Base-by-base conservation (phyloP, 1,140 invertebrate species). In the Phymastichus coffea region DNA sequence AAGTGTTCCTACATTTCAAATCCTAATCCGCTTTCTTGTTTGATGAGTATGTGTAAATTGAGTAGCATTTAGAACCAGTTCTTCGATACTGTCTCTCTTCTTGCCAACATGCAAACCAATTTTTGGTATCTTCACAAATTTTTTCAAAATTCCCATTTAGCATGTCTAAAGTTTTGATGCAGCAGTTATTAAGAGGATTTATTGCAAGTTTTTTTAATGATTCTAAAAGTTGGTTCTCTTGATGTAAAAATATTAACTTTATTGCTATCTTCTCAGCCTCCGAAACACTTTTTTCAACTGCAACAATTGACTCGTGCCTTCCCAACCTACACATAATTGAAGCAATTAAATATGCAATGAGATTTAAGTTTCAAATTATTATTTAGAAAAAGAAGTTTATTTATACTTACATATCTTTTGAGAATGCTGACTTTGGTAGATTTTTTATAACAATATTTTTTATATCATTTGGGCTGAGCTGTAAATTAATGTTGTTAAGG, bases 51-150 rank as follows among this genome's bases (percentile, higher is more conserved):
- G 57, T 56, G 1, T 44, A 64, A 14, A 60, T 20, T 15, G 37
- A 20, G 28, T 58, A 54, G 2, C 22, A 17, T 15, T 17, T 33
- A 19, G 37, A 43, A 3, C 47, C 48, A 9, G 55, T 57, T 14
- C 57, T 53, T 12, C 54, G 23, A 47, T 35, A 57, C 25, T 37
- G n/a, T 17, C 46, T 55, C 12, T 55, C 52, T n/a, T 55, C 20
- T 14, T 19, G 10, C 59, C 59, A 61, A 25, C 19, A 12, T 10
- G 19, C 25, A 60, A 30, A 56, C 23, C n/a, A 19, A 19, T 33
- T n/a, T 20, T 33, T 48, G 6, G 26, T 48, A 9, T 28, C 25
- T 9, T 33, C 25, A 48, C 25, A 48, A 19, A 55, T 43, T 43
- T 41, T 3, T 8, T 26, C 3, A 25, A 30, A 23, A 55, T 55